Conservation (phyloP, 2,888 invertebrate species). For the Tipula confusa region DNA sequence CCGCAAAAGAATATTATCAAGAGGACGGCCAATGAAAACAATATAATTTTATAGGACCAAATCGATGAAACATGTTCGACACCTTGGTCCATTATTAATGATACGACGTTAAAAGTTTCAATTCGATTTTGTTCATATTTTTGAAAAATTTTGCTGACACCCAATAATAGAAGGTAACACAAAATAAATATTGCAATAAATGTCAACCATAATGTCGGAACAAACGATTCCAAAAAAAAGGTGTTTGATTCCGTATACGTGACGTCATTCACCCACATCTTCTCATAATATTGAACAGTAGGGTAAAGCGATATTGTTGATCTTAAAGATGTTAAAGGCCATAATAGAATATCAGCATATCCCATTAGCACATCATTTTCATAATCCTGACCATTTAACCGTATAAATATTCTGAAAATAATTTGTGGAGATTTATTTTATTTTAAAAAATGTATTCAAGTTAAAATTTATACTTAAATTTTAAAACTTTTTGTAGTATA, state of each 20-base stretch:
- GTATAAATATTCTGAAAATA: neutral
- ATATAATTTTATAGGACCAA: no score
- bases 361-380: neutral
- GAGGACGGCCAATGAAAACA: no score
- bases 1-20: no score
- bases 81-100: neutral
- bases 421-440: neutral
- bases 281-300: neutral
- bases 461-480: neutral
- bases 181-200: neutral
- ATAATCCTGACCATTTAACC: no score
- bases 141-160: neutral
- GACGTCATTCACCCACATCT: neutral
- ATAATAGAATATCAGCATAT: neutral
- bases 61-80: neutral
- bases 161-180: neutral
- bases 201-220: neutral
- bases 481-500: neutral
- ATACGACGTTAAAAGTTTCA: neutral
- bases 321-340: neutral
- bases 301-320: neutral
- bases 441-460: neutral
- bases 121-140: neutral
- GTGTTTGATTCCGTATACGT: neutral
- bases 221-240: neutral